A percentile compares a stretch with the other conserved stretches of the same genome.
Evolutionary conservation across 2,113 vertebrate species (phyloP).

Genomic region (Stegastes partitus): DNA sequence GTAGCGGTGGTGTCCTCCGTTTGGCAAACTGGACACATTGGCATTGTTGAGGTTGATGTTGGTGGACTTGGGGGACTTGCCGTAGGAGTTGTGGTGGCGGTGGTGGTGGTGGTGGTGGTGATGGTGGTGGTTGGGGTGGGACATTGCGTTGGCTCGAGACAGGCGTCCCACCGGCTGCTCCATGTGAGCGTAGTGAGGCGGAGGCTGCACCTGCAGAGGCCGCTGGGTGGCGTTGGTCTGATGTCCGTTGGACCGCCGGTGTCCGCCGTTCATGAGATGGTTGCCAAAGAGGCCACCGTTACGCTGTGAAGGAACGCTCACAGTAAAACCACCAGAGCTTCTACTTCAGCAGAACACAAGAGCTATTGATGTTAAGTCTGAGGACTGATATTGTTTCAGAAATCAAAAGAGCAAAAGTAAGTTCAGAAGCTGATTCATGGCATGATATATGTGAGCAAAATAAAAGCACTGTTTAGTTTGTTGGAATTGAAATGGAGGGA

Average conservation of each 20-base stretch:
- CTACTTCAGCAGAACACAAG: slow-evolving; percentile 8
- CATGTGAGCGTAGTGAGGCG: slow-evolving; percentile 91
- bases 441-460: slow-evolving; percentile 74
- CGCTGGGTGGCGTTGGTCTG: slow-evolving; percentile 98
- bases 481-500: slow-evolving; percentile 67
- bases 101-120: slow-evolving; percentile 92
- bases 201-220: slow-evolving; percentile 96
- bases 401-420: slow-evolving; percentile 77
- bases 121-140: slow-evolving; percentile 91
- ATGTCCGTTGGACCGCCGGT: slow-evolving; percentile 91
- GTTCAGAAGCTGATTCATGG: slow-evolving; percentile 79
- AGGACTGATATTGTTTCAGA: slow-evolving; percentile 57
- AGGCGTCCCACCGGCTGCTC: slow-evolving; percentile 90
- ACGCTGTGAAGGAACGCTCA: slow-evolving; percentile 88
- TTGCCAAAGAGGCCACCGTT: slow-evolving; percentile 97
- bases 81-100: slow-evolving; percentile 91
- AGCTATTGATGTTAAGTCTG: slow-evolving; percentile 76
- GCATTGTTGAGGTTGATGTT: slow-evolving; percentile 99
- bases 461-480: slow-evolving; percentile 59
- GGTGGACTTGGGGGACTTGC: slow-evolving; percentile 96
- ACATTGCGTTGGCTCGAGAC: slow-evolving; percentile 92
- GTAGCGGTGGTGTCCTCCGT: slow-evolving; percentile 89
- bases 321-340: slow-evolving; percentile 65
- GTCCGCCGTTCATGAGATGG: slow-evolving; percentile 94
- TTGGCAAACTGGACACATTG: slow-evolving; percentile 93